phyloP scores from a whole-genome alignment of 2,113 vertebrate genomes.

The Oreochromis niloticus region DNA sequence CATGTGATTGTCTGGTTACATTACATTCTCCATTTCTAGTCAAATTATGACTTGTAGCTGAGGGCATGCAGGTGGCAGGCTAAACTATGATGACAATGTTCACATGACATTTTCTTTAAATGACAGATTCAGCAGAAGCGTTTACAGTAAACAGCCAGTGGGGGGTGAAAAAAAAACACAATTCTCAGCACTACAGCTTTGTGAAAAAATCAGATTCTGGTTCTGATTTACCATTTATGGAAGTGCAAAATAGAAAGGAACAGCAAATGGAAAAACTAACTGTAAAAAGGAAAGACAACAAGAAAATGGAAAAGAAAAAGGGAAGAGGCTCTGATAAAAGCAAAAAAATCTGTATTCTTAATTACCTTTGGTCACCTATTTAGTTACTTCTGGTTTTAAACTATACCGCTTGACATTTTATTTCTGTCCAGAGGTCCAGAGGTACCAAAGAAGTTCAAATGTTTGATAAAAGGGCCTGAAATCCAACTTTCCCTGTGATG shows the following conservation, averaged over 20 bases:
- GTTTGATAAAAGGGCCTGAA: not conserved
- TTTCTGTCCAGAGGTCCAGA: not conserved
- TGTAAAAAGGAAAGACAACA: too few relatives aligned
- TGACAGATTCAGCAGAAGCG: not conserved
- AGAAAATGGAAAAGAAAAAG: too few relatives aligned
- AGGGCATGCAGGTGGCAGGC: constrained; percentile 58
- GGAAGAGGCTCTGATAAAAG: too few relatives aligned
- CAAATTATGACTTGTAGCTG: constrained; percentile 71
- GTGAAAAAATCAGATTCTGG: too few relatives aligned
- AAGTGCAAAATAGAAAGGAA: too few relatives aligned
- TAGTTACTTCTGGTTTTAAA: not conserved
- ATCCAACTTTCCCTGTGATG: not conserved
- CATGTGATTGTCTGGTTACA: not conserved
- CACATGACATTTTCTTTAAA: not conserved
- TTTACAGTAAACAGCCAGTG: not conserved
- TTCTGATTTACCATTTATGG: too few relatives aligned
- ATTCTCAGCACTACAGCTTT: not conserved
- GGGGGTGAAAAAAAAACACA: not conserved
- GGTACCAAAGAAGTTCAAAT: not conserved
- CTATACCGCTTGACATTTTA: not conserved
- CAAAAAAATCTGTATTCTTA: too few relatives aligned
- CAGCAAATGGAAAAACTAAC: too few relatives aligned
- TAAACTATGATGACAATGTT: not conserved
- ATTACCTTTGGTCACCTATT: not conserved
- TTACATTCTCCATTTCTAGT: constrained; percentile 88